phyloP scores from a whole-genome alignment of 2,797 vertebrate species.

The Silurus aristotelis region DNA sequence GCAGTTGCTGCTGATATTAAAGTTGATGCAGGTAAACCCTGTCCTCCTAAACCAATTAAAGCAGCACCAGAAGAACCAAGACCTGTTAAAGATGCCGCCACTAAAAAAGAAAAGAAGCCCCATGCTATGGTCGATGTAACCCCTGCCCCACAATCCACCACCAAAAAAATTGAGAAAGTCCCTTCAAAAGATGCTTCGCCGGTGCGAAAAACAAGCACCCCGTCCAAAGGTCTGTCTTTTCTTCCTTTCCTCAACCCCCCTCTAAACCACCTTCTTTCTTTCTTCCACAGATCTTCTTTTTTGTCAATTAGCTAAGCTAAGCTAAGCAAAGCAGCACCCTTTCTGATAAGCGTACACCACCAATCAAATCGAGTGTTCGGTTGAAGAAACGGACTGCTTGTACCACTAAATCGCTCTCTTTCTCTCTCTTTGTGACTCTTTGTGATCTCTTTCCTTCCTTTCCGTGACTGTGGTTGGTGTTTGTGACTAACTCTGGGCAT shows the following conservation, averaged over 20 bases:
- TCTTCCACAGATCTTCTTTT: constrained; percentile 45
- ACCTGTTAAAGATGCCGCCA: constrained; percentile 38
- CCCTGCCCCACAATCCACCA: constrained; percentile 48
- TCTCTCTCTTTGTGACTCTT: constrained; percentile 27
- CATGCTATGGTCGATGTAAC: constrained; percentile 36
- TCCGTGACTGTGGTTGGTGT: constrained; percentile 44
- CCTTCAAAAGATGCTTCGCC: constrained; percentile 59
- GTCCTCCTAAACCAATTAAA: constrained; percentile 18
- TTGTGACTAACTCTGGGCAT: constrained; percentile 55
- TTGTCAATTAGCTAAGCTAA: constrained; percentile 51
- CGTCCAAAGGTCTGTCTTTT: constrained; percentile 66
- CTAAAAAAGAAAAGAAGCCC: constrained; percentile 49
- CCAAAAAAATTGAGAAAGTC: constrained; percentile 59
- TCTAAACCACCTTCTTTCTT: constrained; percentile 49
- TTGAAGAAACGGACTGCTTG: constrained; percentile 62
- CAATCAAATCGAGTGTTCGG: constrained; percentile 50
- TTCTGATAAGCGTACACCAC: constrained; percentile 55
- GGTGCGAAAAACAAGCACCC: constrained; percentile 59
- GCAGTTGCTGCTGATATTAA: neutral
- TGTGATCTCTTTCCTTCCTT: constrained; percentile 33
- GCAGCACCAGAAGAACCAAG: constrained; percentile 26
- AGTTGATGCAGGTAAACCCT: constrained; percentile 37
- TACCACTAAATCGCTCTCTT: constrained; percentile 52
- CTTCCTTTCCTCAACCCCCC: constrained; percentile 53
- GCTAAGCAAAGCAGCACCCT: constrained; percentile 51